phyloP scores from a whole-genome alignment of 1,140 invertebrate genomes.

The Lucilia sericata region DNA sequence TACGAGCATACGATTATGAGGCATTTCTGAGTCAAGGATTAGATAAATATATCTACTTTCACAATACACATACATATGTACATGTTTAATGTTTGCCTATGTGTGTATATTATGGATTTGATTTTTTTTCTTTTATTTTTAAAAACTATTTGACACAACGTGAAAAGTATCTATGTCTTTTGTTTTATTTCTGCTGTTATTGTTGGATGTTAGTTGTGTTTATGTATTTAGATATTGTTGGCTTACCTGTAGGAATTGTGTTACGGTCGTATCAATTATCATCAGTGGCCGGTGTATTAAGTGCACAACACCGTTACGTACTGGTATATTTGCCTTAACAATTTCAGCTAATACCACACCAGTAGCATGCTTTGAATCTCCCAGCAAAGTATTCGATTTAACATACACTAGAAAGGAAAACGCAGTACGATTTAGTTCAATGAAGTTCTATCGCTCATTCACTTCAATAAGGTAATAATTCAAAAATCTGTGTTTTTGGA shows the following conservation, averaged over 20 bases:
- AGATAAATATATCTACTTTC: not conserved
- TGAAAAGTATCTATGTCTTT: not conserved
- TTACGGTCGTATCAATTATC: constrained; percentile 87
- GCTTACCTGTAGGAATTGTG: constrained; percentile 85
- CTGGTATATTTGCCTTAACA: constrained; percentile 90
- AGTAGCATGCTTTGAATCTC: constrained; percentile 78
- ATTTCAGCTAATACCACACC: constrained; percentile 90
- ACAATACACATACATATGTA: not conserved
- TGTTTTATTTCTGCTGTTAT: not conserved
- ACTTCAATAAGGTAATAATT: too few relatives aligned
- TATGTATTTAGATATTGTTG: not conserved
- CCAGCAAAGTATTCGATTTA: constrained; percentile 86
- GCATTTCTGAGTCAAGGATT: not conserved
- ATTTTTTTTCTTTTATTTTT: not conserved
- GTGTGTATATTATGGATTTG: not conserved
- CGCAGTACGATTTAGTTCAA: not conserved
- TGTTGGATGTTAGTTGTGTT: not conserved
- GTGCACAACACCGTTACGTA: constrained; percentile 92
- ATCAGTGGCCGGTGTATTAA: constrained; percentile 90
- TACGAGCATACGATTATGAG: too few relatives aligned
- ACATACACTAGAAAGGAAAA: constrained; percentile 78
- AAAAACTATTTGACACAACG: too few relatives aligned
- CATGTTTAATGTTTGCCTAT: not conserved
- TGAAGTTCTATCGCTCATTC: too few relatives aligned
- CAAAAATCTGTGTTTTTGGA: too few relatives aligned